Conservation (phyloP, 2,113 vertebrate genomes). For the Tautogolabrus adspersus region DNA sequence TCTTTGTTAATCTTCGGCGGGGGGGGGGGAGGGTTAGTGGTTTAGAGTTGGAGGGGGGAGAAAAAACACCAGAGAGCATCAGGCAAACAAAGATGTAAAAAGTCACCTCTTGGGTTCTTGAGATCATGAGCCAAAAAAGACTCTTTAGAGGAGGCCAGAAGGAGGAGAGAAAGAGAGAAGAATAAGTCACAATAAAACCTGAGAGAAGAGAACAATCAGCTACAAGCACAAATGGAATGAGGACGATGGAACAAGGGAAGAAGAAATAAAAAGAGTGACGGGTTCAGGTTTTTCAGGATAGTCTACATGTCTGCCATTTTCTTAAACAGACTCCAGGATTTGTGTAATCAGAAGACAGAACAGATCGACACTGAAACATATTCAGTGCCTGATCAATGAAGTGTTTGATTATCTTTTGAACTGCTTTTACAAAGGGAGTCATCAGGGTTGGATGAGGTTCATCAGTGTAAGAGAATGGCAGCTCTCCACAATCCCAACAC, state of each 20-base stretch:
- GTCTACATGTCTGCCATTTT: slow-evolving; percentile 67
- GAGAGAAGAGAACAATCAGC: slow-evolving; percentile 35
- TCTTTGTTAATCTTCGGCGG: background rate
- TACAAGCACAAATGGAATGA: slow-evolving; percentile 46
- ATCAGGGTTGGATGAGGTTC: background rate
- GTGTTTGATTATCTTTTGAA: slow-evolving; percentile 22
- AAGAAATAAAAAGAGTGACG: slow-evolving; percentile 18
- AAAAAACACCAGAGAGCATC: slow-evolving; percentile 58
- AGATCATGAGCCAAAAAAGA: slow-evolving; percentile 98
- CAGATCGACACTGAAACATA: background rate
- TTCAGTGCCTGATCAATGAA: slow-evolving; percentile 8
- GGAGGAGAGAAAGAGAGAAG: slow-evolving; percentile 84
- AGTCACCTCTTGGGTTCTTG: slow-evolving; percentile 99
- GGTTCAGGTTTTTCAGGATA: background rate
- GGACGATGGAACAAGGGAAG: slow-evolving; percentile 15
- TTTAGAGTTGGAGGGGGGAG: slow-evolving; percentile 52
- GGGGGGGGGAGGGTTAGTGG: slow-evolving; percentile 53
- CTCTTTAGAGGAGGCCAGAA: slow-evolving; percentile 90
- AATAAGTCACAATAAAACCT: slow-evolving; percentile 86
- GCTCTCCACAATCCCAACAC: slow-evolving; percentile 62
- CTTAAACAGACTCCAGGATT: slow-evolving; percentile 61
- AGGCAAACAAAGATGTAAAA: slow-evolving; percentile 84
- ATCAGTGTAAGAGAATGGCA: slow-evolving; percentile 81
- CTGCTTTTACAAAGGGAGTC: background rate
- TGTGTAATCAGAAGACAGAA: slow-evolving; percentile 5